Conservation (phyloP, 2,797 vertebrate genomes). For the Argya squamiceps region DNA sequence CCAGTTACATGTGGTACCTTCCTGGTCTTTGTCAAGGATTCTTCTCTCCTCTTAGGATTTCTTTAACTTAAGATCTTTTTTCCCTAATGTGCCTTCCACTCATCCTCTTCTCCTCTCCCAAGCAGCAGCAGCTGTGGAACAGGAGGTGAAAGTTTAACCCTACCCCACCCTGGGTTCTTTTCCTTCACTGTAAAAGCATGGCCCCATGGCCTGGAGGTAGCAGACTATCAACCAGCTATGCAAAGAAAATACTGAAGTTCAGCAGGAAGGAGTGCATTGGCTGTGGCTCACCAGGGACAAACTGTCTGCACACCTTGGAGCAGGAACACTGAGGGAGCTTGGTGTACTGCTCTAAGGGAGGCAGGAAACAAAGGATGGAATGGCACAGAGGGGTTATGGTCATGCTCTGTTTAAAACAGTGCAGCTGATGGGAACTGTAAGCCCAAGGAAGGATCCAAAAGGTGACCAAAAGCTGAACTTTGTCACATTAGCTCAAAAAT, state of each 20-base stretch:
- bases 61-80: not conserved
- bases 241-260: not conserved
- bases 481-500: not conserved
- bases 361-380: not conserved
- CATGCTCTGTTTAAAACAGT: not conserved
- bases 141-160: not conserved
- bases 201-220: not conserved
- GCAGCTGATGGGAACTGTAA: not conserved
- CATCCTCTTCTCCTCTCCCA: not conserved
- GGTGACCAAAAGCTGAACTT: not conserved
- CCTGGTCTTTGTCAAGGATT: not conserved
- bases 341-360: not conserved
- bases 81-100: not conserved
- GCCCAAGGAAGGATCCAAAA: not conserved
- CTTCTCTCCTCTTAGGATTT: not conserved
- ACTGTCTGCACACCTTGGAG: not conserved
- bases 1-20: not conserved
- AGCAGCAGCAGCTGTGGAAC: not conserved
- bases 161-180: fast-evolving
- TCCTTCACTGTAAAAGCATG: not conserved
- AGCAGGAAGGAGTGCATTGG: not conserved
- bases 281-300: not conserved
- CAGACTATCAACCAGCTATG: not conserved
- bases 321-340: not conserved
- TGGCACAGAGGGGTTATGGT: not conserved